A percentile compares a stretch with the other conserved stretches of the same genome.
Evolutionary conservation across 2,888 invertebrate genomes (phyloP).

Genomic region (Lathronympha strigana): DNA sequence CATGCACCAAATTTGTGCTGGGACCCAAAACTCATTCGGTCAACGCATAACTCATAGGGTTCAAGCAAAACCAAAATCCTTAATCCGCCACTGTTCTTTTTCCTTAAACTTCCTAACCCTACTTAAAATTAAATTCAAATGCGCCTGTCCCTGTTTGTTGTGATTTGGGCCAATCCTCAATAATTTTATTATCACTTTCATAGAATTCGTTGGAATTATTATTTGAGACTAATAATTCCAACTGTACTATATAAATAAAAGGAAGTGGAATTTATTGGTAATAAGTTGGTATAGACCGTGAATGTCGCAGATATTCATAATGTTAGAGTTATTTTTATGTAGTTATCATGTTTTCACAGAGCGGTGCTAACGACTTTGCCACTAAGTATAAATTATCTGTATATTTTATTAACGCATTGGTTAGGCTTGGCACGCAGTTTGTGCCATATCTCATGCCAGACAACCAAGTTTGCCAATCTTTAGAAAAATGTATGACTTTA

Average conservation of each 20-base stretch:
- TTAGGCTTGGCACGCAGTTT: constrained; percentile 55
- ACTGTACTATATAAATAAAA: background rate
- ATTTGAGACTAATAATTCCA: background rate
- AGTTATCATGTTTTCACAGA: constrained; percentile 23
- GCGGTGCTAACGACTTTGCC: constrained; percentile 62
- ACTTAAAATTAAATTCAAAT: too few species aligned
- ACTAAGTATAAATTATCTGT: constrained; percentile 49
- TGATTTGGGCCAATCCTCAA: background rate
- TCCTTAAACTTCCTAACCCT: too few species aligned
- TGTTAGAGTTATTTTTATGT: constrained; percentile 25
- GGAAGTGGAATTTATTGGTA: background rate
- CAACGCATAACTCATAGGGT: too few species aligned
- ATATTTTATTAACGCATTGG: constrained; percentile 43
- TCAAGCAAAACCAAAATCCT: too few species aligned
- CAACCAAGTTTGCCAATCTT: constrained; percentile 55
- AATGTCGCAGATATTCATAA: constrained; percentile 12
- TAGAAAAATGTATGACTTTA: constrained; percentile 34
- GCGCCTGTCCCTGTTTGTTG: background rate
- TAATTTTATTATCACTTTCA: background rate
- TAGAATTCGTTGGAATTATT: background rate
- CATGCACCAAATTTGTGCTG: too few species aligned
- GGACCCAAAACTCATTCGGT: too few species aligned
- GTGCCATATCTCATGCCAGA: constrained; percentile 57
- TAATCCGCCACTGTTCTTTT: too few species aligned
- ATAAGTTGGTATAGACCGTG: background rate